A percentile compares a stretch with the other conserved stretches of the same genome.
Evolutionary conservation across 1,140 invertebrate genomes (phyloP).

Genomic region (Solenopsis fugax): DNA sequence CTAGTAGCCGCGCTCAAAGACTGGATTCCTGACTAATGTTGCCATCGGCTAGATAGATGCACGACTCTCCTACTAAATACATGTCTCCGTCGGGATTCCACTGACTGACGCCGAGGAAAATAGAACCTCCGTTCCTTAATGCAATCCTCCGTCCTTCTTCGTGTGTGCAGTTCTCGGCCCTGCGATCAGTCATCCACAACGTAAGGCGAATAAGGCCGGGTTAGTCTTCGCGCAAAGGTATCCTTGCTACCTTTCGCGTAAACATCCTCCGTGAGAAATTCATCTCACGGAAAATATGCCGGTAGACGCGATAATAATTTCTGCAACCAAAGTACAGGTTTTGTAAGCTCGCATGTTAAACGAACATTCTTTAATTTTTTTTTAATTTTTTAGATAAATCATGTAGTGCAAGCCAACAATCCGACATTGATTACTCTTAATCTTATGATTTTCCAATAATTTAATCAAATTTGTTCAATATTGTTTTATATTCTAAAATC

Average conservation of each 20-base stretch:
- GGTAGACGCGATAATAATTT: slow-evolving; percentile 50
- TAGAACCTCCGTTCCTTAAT: slow-evolving; percentile 68
- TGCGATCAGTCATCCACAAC: slow-evolving; percentile 42
- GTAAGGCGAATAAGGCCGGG: slow-evolving; percentile 20
- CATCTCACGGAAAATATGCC: slow-evolving; percentile 53
- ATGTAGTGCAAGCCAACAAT: neutral
- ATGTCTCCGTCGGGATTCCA: slow-evolving; percentile 67
- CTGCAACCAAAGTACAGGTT: slow-evolving; percentile 53
- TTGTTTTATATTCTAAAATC: slow-evolving; percentile 13
- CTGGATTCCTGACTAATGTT: slow-evolving; percentile 73
- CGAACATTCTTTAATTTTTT: slow-evolving; percentile 27
- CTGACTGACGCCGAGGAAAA: slow-evolving; percentile 61
- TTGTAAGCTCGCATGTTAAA: slow-evolving; percentile 24
- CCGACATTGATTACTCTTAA: neutral
- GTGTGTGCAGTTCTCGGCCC: slow-evolving; percentile 56
- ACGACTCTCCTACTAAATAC: slow-evolving; percentile 69
- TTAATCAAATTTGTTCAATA: neutral
- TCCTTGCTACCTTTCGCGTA: slow-evolving; percentile 47
- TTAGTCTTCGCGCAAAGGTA: slow-evolving; percentile 50
- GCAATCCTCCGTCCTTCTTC: slow-evolving; percentile 60
- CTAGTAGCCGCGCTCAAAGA: slow-evolving; percentile 71
- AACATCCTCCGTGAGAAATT: slow-evolving; percentile 55
- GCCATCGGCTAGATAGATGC: slow-evolving; percentile 58
- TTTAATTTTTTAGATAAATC: neutral
- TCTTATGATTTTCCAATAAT: neutral